phyloP scores from a whole-genome alignment of 2,113 vertebrate species.

The Agapornis roseicollis region DNA sequence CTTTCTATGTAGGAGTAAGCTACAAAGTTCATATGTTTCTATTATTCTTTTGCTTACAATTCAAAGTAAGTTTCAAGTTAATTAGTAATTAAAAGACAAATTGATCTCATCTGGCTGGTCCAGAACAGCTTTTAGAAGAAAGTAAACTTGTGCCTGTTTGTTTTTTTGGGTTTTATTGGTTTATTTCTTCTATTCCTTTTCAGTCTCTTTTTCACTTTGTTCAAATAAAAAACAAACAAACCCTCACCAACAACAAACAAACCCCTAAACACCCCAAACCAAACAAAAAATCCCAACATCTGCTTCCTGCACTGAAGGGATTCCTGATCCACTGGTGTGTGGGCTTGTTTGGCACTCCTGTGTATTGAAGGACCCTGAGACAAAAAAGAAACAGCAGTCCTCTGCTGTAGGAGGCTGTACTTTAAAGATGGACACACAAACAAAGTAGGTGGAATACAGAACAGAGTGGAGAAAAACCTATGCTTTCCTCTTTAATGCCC shows the following conservation, averaged over 20 bases:
- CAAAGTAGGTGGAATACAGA: fast-evolving
- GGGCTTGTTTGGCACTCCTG: background rate
- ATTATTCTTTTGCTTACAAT: background rate
- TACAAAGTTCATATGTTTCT: background rate
- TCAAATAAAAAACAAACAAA: background rate
- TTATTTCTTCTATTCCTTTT: background rate
- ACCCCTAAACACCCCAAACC: fast-evolving
- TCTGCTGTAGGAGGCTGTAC: fast-evolving
- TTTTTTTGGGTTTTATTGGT: background rate
- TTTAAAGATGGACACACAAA: background rate
- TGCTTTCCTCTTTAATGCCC: background rate
- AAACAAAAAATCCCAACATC: fast-evolving
- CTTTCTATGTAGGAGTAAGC: background rate
- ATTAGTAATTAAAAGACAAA: background rate
- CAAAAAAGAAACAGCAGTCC: background rate
- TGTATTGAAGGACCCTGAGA: background rate
- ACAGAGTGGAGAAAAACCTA: background rate
- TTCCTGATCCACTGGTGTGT: background rate
- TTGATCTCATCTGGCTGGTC: background rate
- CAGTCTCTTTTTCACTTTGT: background rate
- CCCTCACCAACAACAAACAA: background rate
- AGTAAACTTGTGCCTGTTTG: background rate
- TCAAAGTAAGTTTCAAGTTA: background rate
- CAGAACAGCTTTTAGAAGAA: background rate
- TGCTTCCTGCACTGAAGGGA: background rate